Conservation (phyloP, 1,140 invertebrate species). For the Lycorma delicatula region DNA sequence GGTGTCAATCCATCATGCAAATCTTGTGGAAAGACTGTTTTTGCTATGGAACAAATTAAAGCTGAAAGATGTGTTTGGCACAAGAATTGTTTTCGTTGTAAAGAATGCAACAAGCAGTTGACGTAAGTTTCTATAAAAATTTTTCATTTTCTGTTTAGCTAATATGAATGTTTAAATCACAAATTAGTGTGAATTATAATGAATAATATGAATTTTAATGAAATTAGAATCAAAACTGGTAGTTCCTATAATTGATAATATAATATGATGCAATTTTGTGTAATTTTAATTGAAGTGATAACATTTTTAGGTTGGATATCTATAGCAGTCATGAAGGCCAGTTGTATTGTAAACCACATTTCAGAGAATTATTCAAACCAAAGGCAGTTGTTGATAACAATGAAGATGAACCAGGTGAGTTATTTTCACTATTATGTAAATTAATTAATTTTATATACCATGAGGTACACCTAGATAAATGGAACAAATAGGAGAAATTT, state of each 20-base stretch:
- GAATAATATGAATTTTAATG: too few relatives aligned
- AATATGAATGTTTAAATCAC: too few relatives aligned
- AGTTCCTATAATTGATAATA: too few relatives aligned
- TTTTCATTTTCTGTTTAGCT: background rate
- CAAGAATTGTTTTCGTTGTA: slow-evolving; percentile 85
- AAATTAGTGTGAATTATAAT: too few relatives aligned
- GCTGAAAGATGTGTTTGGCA: slow-evolving; percentile 80
- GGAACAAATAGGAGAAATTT: too few relatives aligned
- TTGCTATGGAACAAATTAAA: slow-evolving; percentile 90
- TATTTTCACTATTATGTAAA: too few relatives aligned
- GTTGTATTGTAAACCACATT: slow-evolving; percentile 88
- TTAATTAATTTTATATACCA: too few relatives aligned
- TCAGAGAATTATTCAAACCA: slow-evolving; percentile 82
- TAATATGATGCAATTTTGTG: too few relatives aligned
- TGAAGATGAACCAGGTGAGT: slow-evolving; percentile 56
- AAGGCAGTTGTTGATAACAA: slow-evolving; percentile 68
- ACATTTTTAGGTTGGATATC: slow-evolving; percentile 69
- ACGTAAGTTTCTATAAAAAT: slow-evolving; percentile 60
- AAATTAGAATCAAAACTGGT: too few relatives aligned
- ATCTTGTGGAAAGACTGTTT: slow-evolving; percentile 77
- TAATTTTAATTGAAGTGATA: too few relatives aligned
- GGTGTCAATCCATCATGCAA: slow-evolving; percentile 55
- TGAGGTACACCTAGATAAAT: background rate
- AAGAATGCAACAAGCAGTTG: slow-evolving; percentile 79
- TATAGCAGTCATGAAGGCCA: slow-evolving; percentile 82